phyloP scores from a whole-genome alignment of 1,140 invertebrate genomes.

The Brachionus paranguensis region DNA sequence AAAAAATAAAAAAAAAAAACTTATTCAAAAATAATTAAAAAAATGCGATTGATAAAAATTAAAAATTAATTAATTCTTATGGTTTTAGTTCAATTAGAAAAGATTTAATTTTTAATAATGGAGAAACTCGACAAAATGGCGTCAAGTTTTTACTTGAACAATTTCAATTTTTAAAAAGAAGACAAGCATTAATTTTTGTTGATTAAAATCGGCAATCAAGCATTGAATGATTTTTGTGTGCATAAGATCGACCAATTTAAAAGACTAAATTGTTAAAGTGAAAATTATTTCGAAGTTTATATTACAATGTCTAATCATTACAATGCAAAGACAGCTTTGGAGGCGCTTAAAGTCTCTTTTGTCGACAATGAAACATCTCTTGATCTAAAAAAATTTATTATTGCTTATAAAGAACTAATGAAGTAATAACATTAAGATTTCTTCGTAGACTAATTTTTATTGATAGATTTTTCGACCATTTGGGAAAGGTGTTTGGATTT shows the following conservation, averaged over 20 bases:
- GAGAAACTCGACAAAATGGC: background rate
- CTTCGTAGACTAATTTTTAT: too few species aligned
- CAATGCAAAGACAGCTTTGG: background rate
- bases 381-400: background rate
- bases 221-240: background rate
- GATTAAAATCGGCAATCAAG: background rate
- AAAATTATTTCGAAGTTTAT: background rate
- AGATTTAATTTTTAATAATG: too few species aligned
- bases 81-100: too few species aligned
- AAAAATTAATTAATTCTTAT: too few species aligned
- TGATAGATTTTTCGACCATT: constrained; percentile 26
- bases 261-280: background rate
- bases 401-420: constrained; percentile 19
- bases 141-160: background rate
- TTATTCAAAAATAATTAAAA: too few species aligned
- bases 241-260: background rate
- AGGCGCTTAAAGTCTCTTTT: background rate
- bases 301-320: background rate
- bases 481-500: constrained; percentile 30
- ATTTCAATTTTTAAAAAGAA: background rate
- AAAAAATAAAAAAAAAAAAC: too few species aligned
- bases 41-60: too few species aligned
- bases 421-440: background rate
- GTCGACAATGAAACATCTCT: background rate
- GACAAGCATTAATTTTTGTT: background rate